Evolutionary conservation across 2,113 vertebrate genomes (phyloP).

Genomic region (Zingel zingel): DNA sequence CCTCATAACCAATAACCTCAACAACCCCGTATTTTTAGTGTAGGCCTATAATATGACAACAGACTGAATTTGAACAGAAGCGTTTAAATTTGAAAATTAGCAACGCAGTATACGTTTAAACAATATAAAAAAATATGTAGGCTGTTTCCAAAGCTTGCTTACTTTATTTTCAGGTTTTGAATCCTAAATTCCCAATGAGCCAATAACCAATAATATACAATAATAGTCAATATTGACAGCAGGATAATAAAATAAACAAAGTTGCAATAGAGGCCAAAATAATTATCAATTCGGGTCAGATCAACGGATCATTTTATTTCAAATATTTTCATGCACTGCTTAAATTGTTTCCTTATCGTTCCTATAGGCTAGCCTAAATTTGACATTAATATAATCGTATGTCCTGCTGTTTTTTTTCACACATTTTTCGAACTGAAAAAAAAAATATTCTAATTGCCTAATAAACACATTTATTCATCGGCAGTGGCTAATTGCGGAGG

Average conservation of each 20-base stretch:
- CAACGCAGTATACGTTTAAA: not conserved
- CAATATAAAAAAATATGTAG: too few species aligned
- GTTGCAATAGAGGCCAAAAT: not conserved
- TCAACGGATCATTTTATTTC: not conserved
- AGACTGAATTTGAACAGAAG: too few species aligned
- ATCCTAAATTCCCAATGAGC: not conserved
- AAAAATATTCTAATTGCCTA: not conserved
- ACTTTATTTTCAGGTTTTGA: not conserved
- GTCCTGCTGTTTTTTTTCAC: not conserved
- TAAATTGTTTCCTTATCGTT: not conserved
- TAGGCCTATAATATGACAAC: not conserved
- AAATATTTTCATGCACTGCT: not conserved
- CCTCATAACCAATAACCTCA: not conserved
- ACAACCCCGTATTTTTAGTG: not conserved
- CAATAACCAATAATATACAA: not conserved
- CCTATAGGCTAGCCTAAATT: not conserved
- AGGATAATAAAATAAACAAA: not conserved
- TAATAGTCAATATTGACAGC: not conserved
- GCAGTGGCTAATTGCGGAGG: not conserved
- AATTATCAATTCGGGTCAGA: not conserved
- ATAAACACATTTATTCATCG: not conserved
- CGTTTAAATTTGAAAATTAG: not conserved
- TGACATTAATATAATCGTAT: not conserved
- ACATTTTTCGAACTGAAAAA: not conserved
- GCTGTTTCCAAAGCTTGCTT: not conserved